Evolutionary conservation across 2,113 vertebrate genomes (phyloP).

Genomic region (Lipophrys pholis): DNA sequence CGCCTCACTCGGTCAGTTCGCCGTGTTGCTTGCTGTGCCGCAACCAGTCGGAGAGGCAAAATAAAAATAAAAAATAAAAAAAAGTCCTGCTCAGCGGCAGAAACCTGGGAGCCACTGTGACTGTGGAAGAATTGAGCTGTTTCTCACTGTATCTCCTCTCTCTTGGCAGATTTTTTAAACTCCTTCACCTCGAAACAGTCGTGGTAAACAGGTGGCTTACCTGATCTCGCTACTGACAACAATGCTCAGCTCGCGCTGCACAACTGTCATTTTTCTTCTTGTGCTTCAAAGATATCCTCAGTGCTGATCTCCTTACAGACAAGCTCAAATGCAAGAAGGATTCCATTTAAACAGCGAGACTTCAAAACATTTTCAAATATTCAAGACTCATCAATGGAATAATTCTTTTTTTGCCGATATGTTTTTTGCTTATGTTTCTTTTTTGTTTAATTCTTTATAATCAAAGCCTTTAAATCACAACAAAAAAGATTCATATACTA

Average conservation of each 20-base stretch:
- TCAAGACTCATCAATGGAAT: too few relatives aligned
- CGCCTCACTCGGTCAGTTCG: neutral
- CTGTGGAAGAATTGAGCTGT: neutral
- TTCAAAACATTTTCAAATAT: too few relatives aligned
- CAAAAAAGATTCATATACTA: too few relatives aligned
- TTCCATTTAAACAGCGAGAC: too few relatives aligned
- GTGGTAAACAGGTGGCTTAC: constrained; percentile 78
- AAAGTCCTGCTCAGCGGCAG: too few relatives aligned
- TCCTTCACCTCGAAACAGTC: constrained; percentile 73
- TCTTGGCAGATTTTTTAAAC: constrained; percentile 79
- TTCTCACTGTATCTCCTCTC: constrained; percentile 55
- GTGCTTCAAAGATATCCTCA: constrained; percentile 22
- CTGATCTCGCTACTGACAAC: constrained; percentile 64
- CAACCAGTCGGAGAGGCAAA: too few relatives aligned
- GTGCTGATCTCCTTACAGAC: constrained; percentile 27
- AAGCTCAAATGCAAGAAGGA: neutral
- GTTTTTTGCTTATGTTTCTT: too few relatives aligned
- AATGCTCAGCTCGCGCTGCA: constrained; percentile 22
- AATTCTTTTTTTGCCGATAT: too few relatives aligned
- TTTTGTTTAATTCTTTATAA: too few relatives aligned
- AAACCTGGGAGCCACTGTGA: constrained; percentile 3
- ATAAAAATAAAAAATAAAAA: too few relatives aligned
- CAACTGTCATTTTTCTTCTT: neutral
- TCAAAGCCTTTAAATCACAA: too few relatives aligned
- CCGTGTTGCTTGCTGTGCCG: too few relatives aligned